These are phyloP conservation scores for Drosophila lutescens DNA, from an alignment of 2,888 invertebrate genomes.

Conservation along the genomic window DNA sequence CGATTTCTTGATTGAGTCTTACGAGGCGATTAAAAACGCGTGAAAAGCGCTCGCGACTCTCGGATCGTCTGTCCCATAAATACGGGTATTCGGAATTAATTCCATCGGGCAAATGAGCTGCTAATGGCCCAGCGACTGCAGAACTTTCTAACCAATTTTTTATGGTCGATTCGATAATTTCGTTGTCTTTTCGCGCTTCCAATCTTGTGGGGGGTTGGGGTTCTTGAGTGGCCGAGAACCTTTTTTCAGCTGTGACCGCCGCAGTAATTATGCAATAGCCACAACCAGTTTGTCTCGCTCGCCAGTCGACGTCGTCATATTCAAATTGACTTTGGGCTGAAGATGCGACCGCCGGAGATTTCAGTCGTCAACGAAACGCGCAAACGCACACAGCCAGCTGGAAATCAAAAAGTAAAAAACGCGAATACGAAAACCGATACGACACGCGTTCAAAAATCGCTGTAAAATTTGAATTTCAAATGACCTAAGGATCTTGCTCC, in stretches of 20 bases:
- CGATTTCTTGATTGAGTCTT: conserved; percentile 35
- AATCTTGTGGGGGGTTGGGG: conserved; percentile 19
- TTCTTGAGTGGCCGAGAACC: conserved; percentile 46
- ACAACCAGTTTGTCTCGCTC: conserved; percentile 73
- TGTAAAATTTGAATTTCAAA: conserved; percentile 50
- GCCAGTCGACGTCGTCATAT: conserved; percentile 63
- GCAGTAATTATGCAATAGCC: conserved; percentile 68
- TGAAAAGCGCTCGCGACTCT: conserved; percentile 36
- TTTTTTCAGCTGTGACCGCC: conserved; percentile 40
- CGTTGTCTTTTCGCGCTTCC: conserved; percentile 2
- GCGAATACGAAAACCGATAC: conserved; percentile 21
- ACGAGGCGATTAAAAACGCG: conserved; percentile 58
- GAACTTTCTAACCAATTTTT: conserved; percentile 45
- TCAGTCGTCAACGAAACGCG: conserved; percentile 72
- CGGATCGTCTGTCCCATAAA: conserved; percentile 41
- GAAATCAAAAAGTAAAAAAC: conserved; percentile 8
- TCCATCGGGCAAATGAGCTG: conserved; percentile 58
- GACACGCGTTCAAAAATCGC: conserved; percentile 14
- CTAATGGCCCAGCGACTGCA: conserved; percentile 41
- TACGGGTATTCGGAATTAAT: conserved; percentile 60
- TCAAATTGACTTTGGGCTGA: conserved; percentile 73
- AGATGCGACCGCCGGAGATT: conserved; percentile 63
- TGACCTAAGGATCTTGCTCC: conserved; percentile 50
- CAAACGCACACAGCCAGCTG: conserved; percentile 63
- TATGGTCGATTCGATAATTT: conserved; percentile 13